These are phyloP conservation scores for Drosophila rhopaloa DNA, from an alignment of 1,140 invertebrate species.

Conservation along the genomic window DNA sequence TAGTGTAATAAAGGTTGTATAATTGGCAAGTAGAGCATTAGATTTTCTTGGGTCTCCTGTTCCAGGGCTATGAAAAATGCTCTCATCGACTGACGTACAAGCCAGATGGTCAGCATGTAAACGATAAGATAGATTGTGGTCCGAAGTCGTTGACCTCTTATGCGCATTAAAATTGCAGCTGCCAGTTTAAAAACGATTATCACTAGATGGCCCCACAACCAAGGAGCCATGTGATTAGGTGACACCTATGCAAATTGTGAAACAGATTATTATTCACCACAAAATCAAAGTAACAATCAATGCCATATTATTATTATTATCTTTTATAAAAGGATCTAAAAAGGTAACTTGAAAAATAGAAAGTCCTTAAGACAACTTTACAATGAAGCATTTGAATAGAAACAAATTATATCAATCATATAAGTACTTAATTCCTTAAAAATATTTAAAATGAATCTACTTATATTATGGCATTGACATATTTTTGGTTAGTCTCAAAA, in stretches of 20 bases:
- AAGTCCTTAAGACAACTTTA: too few relatives aligned
- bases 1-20: background rate
- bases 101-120: background rate
- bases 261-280: background rate
- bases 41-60: background rate
- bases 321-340: background rate
- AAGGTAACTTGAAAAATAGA: too few relatives aligned
- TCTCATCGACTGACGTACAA: background rate
- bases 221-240: slow-evolving; percentile 15
- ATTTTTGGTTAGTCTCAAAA: background rate
- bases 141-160: background rate
- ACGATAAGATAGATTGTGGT: background rate
- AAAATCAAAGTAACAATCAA: too few relatives aligned
- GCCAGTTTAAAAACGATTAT: background rate
- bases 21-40: slow-evolving; percentile 3
- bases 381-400: too few relatives aligned
- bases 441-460: too few relatives aligned
- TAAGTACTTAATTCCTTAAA: too few relatives aligned
- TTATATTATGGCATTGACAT: background rate
- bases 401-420: too few relatives aligned
- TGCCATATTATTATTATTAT: too few relatives aligned
- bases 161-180: too few relatives aligned
- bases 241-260: background rate
- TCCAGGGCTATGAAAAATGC: background rate
- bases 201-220: background rate